phyloP scores from a whole-genome alignment of 2,888 invertebrate genomes.

The Dicycla oo region DNA sequence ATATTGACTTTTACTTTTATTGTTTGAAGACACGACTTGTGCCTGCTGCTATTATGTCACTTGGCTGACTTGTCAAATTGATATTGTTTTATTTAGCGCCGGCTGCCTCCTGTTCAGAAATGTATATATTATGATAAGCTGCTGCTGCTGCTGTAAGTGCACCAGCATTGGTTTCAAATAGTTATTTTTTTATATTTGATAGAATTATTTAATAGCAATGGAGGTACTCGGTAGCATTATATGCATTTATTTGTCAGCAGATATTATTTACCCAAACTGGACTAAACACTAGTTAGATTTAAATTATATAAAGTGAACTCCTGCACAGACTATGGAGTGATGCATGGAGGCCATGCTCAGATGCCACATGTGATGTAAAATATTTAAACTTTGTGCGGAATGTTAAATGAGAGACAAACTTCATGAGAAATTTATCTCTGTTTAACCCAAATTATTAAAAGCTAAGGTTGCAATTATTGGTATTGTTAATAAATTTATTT shows the following conservation, averaged over 20 bases:
- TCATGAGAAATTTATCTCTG: slow-evolving; percentile 61
- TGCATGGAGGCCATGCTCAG: slow-evolving; percentile 26
- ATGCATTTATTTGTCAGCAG: slow-evolving; percentile 62
- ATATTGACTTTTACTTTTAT: slow-evolving; percentile 39
- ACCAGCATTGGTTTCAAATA: slow-evolving; percentile 7
- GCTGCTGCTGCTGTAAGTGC: slow-evolving; percentile 2
- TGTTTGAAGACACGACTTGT: slow-evolving; percentile 23
- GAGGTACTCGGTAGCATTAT: slow-evolving; percentile 40
- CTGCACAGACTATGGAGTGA: slow-evolving; percentile 14
- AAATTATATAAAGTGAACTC: slow-evolving; percentile 64
- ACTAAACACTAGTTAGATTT: slow-evolving; percentile 59
- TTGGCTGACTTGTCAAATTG: slow-evolving; percentile 37
- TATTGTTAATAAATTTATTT: slow-evolving; percentile 81
- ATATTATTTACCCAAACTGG: slow-evolving; percentile 34
- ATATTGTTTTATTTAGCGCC: slow-evolving; percentile 11
- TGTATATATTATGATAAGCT: slow-evolving; percentile 47
- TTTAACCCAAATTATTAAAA: slow-evolving; percentile 70
- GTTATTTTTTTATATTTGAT: slow-evolving; percentile 31
- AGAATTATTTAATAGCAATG: slow-evolving; percentile 20
- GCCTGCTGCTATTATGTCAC: slow-evolving; percentile 18
- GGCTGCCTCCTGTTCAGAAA: slow-evolving; percentile 13
- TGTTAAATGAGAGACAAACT: slow-evolving; percentile 67
- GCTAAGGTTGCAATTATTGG: slow-evolving; percentile 79
- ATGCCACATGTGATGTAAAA: slow-evolving; percentile 59
- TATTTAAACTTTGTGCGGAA: slow-evolving; percentile 62